Conservation (phyloP, 2,797 vertebrate genomes). For the Mycteria americana region DNA sequence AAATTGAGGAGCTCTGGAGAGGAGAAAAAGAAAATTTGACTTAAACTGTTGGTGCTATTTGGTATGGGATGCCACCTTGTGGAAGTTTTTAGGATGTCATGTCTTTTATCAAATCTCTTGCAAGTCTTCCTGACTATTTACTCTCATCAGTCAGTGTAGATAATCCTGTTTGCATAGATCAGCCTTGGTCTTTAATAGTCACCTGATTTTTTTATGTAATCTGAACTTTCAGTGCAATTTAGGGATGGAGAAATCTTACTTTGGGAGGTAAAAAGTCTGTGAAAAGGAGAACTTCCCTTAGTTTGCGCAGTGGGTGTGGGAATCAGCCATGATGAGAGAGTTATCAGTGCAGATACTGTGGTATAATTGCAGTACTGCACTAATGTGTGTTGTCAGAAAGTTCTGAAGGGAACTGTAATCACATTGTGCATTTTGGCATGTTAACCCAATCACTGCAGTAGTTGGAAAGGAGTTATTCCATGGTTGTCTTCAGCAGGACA, state of each 20-base stretch:
- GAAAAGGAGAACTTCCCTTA: not conserved
- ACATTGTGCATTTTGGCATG: not conserved
- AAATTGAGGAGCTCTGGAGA: not conserved
- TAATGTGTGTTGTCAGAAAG: not conserved
- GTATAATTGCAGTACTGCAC: not conserved
- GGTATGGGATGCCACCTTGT: conserved; percentile 56
- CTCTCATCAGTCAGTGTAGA: not conserved
- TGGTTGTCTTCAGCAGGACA: not conserved
- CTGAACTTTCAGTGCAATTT: not conserved
- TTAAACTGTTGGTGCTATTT: not conserved
- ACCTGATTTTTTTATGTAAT: not conserved
- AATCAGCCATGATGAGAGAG: rapidly evolving
- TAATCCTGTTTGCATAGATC: not conserved
- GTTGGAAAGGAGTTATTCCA: not conserved
- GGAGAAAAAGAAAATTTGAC: not conserved
- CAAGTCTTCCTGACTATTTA: not conserved
- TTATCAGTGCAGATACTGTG: not conserved
- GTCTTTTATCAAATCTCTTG: not conserved
- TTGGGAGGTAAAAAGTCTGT: not conserved
- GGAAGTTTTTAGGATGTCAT: not conserved
- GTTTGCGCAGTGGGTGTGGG: not conserved
- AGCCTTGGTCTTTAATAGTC: not conserved
- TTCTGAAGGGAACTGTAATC: not conserved
- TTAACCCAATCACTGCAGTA: not conserved
- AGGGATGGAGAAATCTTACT: not conserved